phyloP scores from a whole-genome alignment of 2,888 invertebrate genomes.

The Ariolimax columbianus region DNA sequence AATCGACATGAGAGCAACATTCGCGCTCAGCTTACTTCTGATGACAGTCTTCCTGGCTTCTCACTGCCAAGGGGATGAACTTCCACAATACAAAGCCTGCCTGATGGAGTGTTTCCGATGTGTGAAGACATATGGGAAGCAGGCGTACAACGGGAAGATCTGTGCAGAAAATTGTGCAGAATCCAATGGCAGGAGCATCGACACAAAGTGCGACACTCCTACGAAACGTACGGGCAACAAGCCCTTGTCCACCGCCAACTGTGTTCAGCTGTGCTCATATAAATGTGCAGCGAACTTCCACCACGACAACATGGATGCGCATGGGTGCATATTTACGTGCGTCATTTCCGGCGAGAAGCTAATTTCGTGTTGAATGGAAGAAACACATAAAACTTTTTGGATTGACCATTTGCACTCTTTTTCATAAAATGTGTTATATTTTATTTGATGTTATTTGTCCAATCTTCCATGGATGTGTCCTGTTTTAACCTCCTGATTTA shows the following conservation, averaged over 20 bases:
- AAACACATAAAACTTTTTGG: too few relatives aligned
- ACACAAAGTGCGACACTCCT: conserved; percentile 56
- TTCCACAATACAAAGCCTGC: conserved; percentile 59
- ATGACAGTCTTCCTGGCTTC: neutral
- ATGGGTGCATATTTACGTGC: conserved; percentile 49
- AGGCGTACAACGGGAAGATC: conserved; percentile 62
- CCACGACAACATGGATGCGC: conserved; percentile 42
- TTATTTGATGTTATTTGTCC: too few relatives aligned
- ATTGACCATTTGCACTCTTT: too few relatives aligned
- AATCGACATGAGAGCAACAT: neutral
- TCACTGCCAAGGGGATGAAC: conserved; percentile 17
- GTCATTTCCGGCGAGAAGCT: conserved; percentile 35
- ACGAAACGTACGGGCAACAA: conserved; percentile 16
- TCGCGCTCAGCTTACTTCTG: neutral
- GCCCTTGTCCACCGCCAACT: neutral
- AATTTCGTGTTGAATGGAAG: conserved; percentile 22
- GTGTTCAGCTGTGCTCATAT: conserved; percentile 5
- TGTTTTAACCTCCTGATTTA: too few relatives aligned
- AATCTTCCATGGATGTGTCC: too few relatives aligned
- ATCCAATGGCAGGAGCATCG: conserved; percentile 60
- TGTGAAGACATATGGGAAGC: conserved; percentile 61
- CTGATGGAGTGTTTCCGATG: conserved; percentile 63
- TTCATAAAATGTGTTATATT: too few relatives aligned
- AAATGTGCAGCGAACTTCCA: neutral
- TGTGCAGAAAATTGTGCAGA: conserved; percentile 64